phyloP scores from a whole-genome alignment of 92 coral and sea anemone species.

The Porites evermanni region DNA sequence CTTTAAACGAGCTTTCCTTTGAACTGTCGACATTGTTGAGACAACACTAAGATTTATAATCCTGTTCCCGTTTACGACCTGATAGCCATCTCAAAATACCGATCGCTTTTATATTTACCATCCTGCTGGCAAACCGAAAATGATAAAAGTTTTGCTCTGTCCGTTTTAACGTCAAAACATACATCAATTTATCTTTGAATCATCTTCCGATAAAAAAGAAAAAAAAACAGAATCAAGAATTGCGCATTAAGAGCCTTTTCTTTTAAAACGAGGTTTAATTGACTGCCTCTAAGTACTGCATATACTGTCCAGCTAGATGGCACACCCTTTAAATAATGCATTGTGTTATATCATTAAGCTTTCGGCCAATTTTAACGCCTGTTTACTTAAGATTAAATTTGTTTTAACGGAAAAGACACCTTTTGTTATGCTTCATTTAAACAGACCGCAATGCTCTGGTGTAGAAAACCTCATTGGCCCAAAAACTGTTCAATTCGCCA shows the following conservation, averaged over 20 bases:
- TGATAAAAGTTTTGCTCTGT: not conserved
- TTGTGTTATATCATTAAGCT: not conserved
- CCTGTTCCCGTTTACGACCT: no score
- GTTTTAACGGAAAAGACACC: not conserved
- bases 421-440: conserved; percentile 11
- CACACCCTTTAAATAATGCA: conserved; percentile 15
- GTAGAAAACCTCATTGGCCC: not conserved
- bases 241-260: not conserved
- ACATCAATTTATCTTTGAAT: not conserved
- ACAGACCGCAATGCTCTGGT: not conserved
- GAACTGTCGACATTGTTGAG: no score
- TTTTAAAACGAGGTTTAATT: not conserved
- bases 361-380: not conserved
- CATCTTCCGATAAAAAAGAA: not conserved
- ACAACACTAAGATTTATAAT: no score
- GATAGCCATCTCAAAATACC: not conserved
- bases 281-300: not conserved
- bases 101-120: not conserved
- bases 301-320: not conserved
- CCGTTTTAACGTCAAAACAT: not conserved
- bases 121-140: no score
- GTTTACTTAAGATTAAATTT: conserved; percentile 13
- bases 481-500: not conserved
- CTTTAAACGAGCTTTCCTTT: no score
- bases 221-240: not conserved